Evolutionary conservation across 30 jellyfish, hydroid and myxozoan genomes (phyloP), one percentile per base, ranked within the genome.

Genomic region (Sanderia malayensis): DNA sequence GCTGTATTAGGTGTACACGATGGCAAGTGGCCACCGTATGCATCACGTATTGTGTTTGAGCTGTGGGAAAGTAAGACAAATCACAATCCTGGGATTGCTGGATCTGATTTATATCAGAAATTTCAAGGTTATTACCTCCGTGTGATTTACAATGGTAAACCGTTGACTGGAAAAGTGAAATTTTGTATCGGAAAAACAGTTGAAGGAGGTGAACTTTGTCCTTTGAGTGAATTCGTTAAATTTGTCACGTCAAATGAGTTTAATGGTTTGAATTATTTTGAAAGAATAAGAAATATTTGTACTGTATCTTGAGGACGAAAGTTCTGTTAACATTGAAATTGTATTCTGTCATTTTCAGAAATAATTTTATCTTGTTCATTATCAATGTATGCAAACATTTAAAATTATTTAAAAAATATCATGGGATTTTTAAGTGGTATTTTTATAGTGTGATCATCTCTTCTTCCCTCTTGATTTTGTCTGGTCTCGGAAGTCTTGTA

Each of bases 1-100:
- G 33, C 58, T 22, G 15, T 49, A 24, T 77, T 93, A 1, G 95
- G 95, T 2, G 85, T 67, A 6, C 71, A 73, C 46, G 84, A 85
- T 37, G 86, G 86, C 23, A 85, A 79, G 32, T 93, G 99, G 99
- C 99, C 99, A 26, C 96, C 96, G 18, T 93, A 85, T 71, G 99
- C 99, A 27, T 93, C 99, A 0, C 80, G 99, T 45, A 73, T 93
- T 2, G 85, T 93, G 2, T 55, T 93, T 69, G 99, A 93, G 61
- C 31, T 93, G 61, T 93, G 95, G 95, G 28, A 58, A 27, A n/a
- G n/a, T n/a, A 68, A 65, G 58, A 32, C 61, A 15, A 7, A 25
- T 20, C 61, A 46, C 24, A 24, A 4, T 0, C 24, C 70, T 17
- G 13, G n/a, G 15, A 41, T 41, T 2, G 46, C 30, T 4, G 61